Percentiles rank a stretch among this genome's conserved stretches.
phyloP scores from a whole-genome alignment of 2,797 vertebrate genomes.

The Hydrocynus forskahlii region DNA sequence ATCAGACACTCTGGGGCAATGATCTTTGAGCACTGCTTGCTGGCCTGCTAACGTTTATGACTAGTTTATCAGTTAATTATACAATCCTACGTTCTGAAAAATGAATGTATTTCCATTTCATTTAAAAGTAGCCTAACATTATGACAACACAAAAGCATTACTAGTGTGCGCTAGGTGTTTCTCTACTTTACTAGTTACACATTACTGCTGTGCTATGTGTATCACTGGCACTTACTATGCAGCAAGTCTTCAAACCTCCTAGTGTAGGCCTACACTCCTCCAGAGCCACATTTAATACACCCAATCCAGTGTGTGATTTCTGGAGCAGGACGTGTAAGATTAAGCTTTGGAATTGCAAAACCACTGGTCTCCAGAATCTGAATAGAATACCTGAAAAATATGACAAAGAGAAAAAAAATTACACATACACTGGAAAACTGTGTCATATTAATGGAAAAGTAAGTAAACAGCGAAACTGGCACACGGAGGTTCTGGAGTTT shows the following conservation, averaged over 20 bases:
- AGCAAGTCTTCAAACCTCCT: neutral
- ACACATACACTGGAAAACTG: neutral
- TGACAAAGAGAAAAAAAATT: neutral
- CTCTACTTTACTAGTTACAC: too few relatives aligned
- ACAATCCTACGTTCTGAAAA: neutral
- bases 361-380: neutral
- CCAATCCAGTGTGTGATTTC: neutral
- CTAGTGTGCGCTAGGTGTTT: too few relatives aligned
- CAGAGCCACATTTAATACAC: neutral
- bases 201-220: neutral
- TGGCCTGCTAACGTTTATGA: conserved; percentile 59
- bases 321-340: neutral
- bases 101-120: neutral
- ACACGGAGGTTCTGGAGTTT: neutral
- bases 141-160: neutral
- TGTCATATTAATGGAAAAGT: neutral
- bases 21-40: conserved; percentile 32
- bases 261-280: neutral
- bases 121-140: neutral
- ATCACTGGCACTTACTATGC: neutral
- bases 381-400: neutral
- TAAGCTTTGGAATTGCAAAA: neutral
- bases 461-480: conserved; percentile 13
- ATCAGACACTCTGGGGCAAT: conserved; percentile 47
- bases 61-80: neutral